Percentiles rank a stretch among this genome's conserved stretches.
phyloP scores from a whole-genome alignment of 2,888 invertebrate species.

The Ypsolopha sequella region DNA sequence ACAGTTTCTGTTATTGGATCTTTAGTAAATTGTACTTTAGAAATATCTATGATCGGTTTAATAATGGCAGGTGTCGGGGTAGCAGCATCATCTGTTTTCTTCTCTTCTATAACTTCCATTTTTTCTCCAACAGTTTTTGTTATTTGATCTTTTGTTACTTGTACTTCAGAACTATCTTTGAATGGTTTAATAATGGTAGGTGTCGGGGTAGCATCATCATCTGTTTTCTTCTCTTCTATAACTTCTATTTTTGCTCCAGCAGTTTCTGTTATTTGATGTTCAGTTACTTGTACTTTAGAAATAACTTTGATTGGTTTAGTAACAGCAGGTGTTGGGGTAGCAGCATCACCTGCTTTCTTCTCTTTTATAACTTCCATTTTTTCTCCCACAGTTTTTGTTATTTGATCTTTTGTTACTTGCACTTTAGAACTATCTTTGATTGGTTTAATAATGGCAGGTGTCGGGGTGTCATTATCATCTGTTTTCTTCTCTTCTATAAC shows the following conservation, averaged over 20 bases:
- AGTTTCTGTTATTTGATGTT: not conserved
- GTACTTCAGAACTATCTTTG: too few relatives aligned
- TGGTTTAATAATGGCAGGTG: too few relatives aligned
- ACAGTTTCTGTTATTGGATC: not conserved
- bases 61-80: too few relatives aligned
- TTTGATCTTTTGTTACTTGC: too few relatives aligned
- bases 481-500: conserved; percentile 6
- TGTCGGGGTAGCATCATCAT: not conserved
- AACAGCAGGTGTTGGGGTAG: too few relatives aligned
- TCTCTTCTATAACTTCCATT: conserved; percentile 2
- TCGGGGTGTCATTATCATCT: not conserved
- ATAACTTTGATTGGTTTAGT: too few relatives aligned
- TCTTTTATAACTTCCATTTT: conserved; percentile 3
- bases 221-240: conserved; percentile 2
- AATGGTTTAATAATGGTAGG: too few relatives aligned
- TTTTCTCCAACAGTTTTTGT: not conserved
- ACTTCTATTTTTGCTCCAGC: conserved; percentile 6
- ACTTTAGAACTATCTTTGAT: too few relatives aligned
- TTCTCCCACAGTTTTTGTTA: not conserved
- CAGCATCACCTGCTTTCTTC: conserved; percentile 13
- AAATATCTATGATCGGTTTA: too few relatives aligned
- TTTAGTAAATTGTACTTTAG: too few relatives aligned
- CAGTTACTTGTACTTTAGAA: too few relatives aligned
- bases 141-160: not conserved
- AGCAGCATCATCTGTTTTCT: conserved; percentile 6